Conservation (phyloP, 2,797 vertebrate genomes). For the Triplophysa bombifrons region DNA sequence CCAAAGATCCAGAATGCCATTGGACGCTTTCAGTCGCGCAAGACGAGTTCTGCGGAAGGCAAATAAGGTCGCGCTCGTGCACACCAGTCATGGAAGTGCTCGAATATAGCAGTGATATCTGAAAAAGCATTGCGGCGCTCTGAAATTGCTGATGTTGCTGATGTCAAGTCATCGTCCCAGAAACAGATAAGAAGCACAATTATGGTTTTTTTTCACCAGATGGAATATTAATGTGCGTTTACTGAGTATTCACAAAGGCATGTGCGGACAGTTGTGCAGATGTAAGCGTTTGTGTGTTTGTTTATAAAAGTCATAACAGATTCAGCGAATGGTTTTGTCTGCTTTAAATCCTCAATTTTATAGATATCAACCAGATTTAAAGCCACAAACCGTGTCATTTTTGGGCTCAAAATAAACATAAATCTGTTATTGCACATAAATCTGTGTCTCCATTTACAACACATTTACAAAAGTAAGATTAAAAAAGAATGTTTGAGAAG, state of each 20-base stretch:
- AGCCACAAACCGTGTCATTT: too few relatives aligned
- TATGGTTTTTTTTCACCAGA: background rate
- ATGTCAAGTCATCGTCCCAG: constrained; percentile 1
- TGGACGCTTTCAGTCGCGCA: background rate
- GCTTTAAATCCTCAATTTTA: too few relatives aligned
- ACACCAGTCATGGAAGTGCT: background rate
- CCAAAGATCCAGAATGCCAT: background rate
- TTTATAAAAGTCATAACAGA: background rate
- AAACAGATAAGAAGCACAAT: constrained; percentile 1
- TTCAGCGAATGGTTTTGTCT: background rate
- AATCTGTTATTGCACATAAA: too few relatives aligned
- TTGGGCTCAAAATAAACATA: too few relatives aligned
- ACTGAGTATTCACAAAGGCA: background rate
- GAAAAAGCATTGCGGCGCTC: background rate
- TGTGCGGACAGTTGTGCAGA: background rate
- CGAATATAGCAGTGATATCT: background rate
- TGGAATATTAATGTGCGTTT: constrained; percentile 1
- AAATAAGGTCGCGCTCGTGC: background rate
- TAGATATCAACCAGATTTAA: too few relatives aligned
- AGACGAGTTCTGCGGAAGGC: background rate
- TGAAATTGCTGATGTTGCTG: constrained; percentile 7
- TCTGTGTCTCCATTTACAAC: too few relatives aligned
- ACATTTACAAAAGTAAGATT: too few relatives aligned
- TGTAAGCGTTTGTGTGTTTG: background rate
- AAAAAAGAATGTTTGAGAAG: too few relatives aligned